Conservation (phyloP, 2,797 vertebrate species). For the Acipenser transmontanus region DNA sequence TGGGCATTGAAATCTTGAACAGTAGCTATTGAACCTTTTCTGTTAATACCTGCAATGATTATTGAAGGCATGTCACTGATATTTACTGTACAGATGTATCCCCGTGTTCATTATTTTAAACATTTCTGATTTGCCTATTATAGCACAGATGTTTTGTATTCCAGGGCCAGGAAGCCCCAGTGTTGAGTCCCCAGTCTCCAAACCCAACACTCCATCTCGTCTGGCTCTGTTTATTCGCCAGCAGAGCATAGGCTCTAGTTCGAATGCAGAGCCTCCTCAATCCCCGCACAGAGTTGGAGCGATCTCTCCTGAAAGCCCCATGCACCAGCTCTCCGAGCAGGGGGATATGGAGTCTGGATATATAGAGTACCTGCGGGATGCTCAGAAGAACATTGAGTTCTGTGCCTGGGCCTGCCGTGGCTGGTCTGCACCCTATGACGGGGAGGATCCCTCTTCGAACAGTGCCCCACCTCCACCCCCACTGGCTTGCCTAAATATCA, state of each 20-base stretch:
- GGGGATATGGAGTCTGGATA: slow-evolving; percentile 82
- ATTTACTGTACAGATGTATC: no score
- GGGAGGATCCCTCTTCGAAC: slow-evolving; percentile 72
- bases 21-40: no score
- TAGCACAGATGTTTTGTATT: neutral
- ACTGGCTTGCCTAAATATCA: slow-evolving; percentile 40
- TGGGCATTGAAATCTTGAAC: no score
- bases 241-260: slow-evolving; percentile 51
- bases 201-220: slow-evolving; percentile 85
- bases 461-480: slow-evolving; percentile 38
- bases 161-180: slow-evolving; percentile 72
- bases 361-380: slow-evolving; percentile 86
- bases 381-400: slow-evolving; percentile 69
- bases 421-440: slow-evolving; percentile 92
- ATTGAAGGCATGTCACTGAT: no score
- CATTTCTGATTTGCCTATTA: no score
- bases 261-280: slow-evolving; percentile 28
- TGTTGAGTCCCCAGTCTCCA: slow-evolving; percentile 63
- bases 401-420: slow-evolving; percentile 79
- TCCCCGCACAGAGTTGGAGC: slow-evolving; percentile 30
- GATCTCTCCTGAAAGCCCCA: slow-evolving; percentile 64
- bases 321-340: slow-evolving; percentile 51
- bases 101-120: no score
- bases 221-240: slow-evolving; percentile 85
- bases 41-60: no score